phyloP scores from a whole-genome alignment of 92 coral and sea anemone genomes.

The Porites divaricata region DNA sequence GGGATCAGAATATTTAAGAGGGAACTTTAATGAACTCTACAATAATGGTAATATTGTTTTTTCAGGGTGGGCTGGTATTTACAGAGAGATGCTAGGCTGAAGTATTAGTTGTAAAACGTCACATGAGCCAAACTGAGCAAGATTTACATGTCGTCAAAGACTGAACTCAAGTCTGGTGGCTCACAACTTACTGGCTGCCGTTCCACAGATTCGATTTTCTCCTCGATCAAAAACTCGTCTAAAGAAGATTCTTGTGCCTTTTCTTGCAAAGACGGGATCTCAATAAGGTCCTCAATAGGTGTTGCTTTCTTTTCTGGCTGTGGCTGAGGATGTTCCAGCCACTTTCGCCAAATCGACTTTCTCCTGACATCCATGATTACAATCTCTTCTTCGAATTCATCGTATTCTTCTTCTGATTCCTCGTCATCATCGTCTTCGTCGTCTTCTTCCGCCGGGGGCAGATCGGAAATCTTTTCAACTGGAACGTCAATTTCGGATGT shows the following conservation, averaged over 20 bases:
- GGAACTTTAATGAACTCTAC: too few relatives aligned
- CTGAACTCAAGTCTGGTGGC: neutral
- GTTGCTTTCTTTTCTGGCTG: constrained; percentile 1
- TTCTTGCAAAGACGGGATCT: neutral
- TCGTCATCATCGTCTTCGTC: neutral
- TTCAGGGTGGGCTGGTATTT: too few relatives aligned
- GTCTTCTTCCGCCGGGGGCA: neutral
- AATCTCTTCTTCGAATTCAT: constrained; percentile 39
- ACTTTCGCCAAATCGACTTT: constrained; percentile 25
- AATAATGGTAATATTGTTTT: too few relatives aligned
- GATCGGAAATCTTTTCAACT: neutral
- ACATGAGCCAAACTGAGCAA: too few relatives aligned
- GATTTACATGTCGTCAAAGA: neutral
- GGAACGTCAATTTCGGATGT: neutral
- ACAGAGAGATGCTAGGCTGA: too few relatives aligned
- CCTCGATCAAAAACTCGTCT: neutral
- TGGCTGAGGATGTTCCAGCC: constrained; percentile 30
- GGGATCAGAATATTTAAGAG: too few relatives aligned
- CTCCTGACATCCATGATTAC: constrained; percentile 22
- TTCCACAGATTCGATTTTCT: constrained; percentile 32
- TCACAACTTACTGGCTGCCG: constrained; percentile 8
- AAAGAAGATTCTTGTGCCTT: neutral
- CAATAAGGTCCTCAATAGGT: constrained; percentile 23
- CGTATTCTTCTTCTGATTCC: constrained; percentile 13
- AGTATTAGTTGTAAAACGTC: too few relatives aligned